These are phyloP conservation scores for Artibeus lituratus DNA, from an alignment of 2,797 vertebrate species.

Conservation along the genomic window DNA sequence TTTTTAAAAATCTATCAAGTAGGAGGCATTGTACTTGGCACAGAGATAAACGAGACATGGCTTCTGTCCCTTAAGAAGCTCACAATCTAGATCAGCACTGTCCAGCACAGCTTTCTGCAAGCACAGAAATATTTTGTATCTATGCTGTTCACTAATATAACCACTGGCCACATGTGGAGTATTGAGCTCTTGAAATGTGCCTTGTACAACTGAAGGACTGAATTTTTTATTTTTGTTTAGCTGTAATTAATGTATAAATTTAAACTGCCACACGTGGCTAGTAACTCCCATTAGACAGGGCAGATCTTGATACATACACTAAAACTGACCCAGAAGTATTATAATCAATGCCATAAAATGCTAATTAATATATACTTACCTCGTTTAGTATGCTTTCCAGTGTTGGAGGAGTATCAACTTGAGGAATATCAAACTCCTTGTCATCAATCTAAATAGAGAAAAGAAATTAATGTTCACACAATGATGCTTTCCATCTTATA, in stretches of 20 bases:
- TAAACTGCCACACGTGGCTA: neutral
- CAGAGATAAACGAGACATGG: neutral
- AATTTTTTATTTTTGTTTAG: slow-evolving; percentile 20
- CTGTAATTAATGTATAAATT: slow-evolving; percentile 13
- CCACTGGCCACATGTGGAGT: neutral
- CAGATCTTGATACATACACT: neutral
- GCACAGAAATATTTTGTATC: neutral
- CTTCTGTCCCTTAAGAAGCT: neutral
- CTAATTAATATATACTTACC: slow-evolving; percentile 79
- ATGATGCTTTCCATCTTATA: neutral
- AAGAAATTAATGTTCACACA: slow-evolving; percentile 10
- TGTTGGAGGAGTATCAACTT: slow-evolving; percentile 97
- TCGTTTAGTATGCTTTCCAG: slow-evolving; percentile 98
- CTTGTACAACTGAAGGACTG: neutral
- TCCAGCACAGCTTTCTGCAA: neutral
- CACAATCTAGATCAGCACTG: neutral
- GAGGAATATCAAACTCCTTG: slow-evolving; percentile 98
- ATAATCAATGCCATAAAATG: neutral
- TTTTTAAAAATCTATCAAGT: neutral
- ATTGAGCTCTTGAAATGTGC: neutral
- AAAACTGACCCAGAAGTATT: neutral
- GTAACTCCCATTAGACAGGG: neutral
- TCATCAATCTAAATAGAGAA: slow-evolving; percentile 91
- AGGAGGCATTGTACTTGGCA: neutral
- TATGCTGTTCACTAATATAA: neutral